Conservation (phyloP, 1,140 invertebrate species). For the Theocolax elegans region DNA sequence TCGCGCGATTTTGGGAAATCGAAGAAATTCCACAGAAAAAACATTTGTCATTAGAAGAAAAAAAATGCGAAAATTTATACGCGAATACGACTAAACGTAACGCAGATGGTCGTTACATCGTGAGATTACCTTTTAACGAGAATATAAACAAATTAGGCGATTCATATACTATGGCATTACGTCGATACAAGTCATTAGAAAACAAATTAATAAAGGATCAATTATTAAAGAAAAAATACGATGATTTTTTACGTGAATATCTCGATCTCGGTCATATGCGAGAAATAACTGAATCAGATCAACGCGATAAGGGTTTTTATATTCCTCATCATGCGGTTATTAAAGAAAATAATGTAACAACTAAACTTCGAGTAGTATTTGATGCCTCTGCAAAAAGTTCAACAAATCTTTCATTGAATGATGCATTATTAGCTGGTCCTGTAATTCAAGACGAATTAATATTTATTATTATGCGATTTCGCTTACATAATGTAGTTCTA, state of each 20-base stretch:
- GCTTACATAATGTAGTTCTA: conserved; percentile 29
- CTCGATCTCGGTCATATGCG: background rate
- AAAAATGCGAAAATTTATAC: background rate
- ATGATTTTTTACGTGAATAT: background rate
- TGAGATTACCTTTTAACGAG: background rate
- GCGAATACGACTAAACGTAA: background rate
- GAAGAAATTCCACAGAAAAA: background rate
- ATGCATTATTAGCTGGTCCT: conserved; percentile 43
- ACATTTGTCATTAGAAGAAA: background rate
- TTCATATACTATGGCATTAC: background rate
- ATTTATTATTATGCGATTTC: conserved; percentile 45
- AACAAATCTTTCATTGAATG: conserved; percentile 49
- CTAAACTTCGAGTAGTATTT: conserved; percentile 42
- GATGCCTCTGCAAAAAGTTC: conserved; percentile 52
- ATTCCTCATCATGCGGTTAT: background rate
- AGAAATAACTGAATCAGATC: background rate
- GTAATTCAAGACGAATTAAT: conserved; percentile 25
- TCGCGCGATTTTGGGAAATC: background rate
- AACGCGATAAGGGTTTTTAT: background rate
- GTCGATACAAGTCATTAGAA: background rate
- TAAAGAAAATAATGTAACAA: background rate
- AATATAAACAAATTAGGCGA: background rate
- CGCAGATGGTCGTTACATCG: background rate
- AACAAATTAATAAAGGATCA: background rate
- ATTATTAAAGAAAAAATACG: background rate